phyloP scores from a whole-genome alignment of 2,888 invertebrate genomes.

The Eudemis profundana region DNA sequence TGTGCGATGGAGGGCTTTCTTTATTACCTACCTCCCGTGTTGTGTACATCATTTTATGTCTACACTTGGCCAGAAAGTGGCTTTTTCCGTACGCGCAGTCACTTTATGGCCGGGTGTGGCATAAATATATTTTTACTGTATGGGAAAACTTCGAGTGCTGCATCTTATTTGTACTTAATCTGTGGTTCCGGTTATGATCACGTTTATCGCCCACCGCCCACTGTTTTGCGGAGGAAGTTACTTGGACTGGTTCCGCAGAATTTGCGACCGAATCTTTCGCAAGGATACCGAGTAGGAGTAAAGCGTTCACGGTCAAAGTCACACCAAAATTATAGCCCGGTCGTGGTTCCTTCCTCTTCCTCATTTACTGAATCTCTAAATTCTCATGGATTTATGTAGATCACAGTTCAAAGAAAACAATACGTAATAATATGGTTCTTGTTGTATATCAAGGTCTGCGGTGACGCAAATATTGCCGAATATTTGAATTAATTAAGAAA shows the following conservation, averaged over 20 bases:
- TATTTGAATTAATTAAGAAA: not conserved
- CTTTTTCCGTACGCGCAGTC: too few relatives aligned
- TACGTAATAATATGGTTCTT: not conserved
- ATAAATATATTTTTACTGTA: too few relatives aligned
- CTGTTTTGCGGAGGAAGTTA: not conserved
- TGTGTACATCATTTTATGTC: too few relatives aligned
- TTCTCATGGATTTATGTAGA: not conserved
- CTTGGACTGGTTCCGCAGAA: not conserved
- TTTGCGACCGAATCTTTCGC: not conserved
- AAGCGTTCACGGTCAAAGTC: slow-evolving; percentile 30
- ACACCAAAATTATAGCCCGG: slow-evolving; percentile 8
- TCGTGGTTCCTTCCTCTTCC: slow-evolving; percentile 35
- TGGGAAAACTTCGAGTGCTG: too few relatives aligned
- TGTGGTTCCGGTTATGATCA: not conserved
- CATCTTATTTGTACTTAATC: too few relatives aligned
- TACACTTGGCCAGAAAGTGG: too few relatives aligned
- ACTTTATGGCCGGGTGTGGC: too few relatives aligned
- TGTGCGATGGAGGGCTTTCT: too few relatives aligned
- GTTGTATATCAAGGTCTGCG: not conserved
- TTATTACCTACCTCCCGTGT: too few relatives aligned
- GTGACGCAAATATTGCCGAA: slow-evolving; percentile 22
- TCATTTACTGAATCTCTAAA: slow-evolving; percentile 6
- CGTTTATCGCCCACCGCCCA: not conserved
- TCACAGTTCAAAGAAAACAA: slow-evolving; percentile 6
- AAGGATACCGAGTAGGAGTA: slow-evolving; percentile 23